Conservation (phyloP, 2,113 vertebrate species). For the Erythrolamprus reginae region DNA sequence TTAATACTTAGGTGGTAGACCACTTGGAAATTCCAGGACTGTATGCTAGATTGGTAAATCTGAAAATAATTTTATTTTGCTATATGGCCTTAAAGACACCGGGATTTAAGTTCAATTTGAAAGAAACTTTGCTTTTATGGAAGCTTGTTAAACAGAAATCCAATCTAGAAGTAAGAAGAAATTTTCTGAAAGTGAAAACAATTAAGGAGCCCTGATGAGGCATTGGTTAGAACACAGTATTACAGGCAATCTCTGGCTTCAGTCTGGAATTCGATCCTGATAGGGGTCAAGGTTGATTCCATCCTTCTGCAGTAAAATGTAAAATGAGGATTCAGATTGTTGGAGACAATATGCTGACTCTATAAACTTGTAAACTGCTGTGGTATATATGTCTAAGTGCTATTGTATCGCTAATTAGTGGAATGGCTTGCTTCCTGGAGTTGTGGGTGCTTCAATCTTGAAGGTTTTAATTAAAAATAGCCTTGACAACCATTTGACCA, state of each 20-base stretch:
- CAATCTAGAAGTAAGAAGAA: not conserved
- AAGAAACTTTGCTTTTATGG: not conserved
- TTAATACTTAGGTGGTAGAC: not conserved
- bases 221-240: not conserved
- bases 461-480: not conserved
- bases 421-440: not conserved
- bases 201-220: not conserved
- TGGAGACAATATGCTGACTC: not conserved
- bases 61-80: not conserved
- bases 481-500: not conserved
- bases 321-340: not conserved
- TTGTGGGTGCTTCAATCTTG: not conserved
- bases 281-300: not conserved
- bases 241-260: not conserved
- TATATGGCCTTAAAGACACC: not conserved
- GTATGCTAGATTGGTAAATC: not conserved
- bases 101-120: not conserved
- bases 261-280: not conserved
- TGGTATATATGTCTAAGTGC: not conserved
- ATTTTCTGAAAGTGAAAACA: not conserved
- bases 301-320: not conserved
- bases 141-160: not conserved
- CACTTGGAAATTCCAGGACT: not conserved
- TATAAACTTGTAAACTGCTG: not conserved
- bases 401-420: not conserved